Evolutionary conservation across 2,113 vertebrate genomes (phyloP).

Genomic region (Siphamia tubifer): DNA sequence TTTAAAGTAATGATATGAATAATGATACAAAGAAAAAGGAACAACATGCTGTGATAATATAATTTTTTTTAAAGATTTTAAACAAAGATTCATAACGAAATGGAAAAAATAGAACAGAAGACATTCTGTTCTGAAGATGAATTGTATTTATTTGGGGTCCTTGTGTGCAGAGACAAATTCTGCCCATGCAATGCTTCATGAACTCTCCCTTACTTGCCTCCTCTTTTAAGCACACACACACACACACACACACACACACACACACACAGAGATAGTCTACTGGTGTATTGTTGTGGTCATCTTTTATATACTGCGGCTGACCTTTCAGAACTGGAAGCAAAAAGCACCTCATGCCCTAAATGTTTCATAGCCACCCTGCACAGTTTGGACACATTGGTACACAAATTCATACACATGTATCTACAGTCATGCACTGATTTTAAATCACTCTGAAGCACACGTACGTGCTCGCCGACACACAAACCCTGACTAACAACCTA

Average conservation of each 20-base stretch:
- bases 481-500: conserved; percentile 66
- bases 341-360: conserved; percentile 50
- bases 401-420: conserved; percentile 20
- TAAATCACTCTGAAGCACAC: conserved; percentile 18
- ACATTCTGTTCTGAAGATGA: not conserved
- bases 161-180: not conserved
- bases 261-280: conserved; percentile 20
- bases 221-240: not conserved
- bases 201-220: not conserved
- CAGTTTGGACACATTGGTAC: conserved; percentile 25
- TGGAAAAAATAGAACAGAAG: not conserved
- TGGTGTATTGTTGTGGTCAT: conserved; percentile 80
- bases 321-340: conserved; percentile 79
- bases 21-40: too few species aligned
- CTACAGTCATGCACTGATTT: not conserved
- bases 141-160: not conserved
- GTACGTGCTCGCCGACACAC: not conserved
- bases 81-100: not conserved
- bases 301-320: conserved; percentile 81
- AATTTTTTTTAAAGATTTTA: too few species aligned
- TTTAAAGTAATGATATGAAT: too few species aligned
- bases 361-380: conserved; percentile 17
- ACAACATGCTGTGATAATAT: too few species aligned
- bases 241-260: not conserved
- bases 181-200: not conserved